phyloP scores from a whole-genome alignment of 1,140 invertebrate species.

The Bombus affinis region DNA sequence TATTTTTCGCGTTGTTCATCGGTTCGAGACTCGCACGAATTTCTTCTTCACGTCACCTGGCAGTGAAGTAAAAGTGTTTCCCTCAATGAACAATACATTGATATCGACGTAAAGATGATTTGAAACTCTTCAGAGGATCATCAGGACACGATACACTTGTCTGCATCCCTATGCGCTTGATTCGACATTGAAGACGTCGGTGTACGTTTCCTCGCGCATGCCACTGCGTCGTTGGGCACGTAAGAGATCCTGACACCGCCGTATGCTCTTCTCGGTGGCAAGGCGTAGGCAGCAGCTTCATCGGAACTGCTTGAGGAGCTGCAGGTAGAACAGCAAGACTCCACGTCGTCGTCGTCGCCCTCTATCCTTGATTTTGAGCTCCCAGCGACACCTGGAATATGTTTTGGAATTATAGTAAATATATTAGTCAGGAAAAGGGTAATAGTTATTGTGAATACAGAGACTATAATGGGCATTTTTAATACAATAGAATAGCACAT shows the following conservation, averaged over 20 bases:
- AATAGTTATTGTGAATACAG: neutral
- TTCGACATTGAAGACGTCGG: conserved; percentile 75
- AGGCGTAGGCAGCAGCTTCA: conserved; percentile 91
- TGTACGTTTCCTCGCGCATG: conserved; percentile 88
- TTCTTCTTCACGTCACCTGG: neutral
- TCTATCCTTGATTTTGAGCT: conserved; percentile 57
- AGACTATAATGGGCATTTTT: too few species aligned
- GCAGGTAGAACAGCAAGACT: conserved; percentile 93
- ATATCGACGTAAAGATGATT: neutral
- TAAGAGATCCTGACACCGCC: conserved; percentile 94
- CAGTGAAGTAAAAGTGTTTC: neutral
- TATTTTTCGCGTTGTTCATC: neutral
- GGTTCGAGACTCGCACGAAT: neutral
- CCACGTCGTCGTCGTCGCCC: conserved; percentile 85
- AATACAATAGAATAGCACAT: too few species aligned
- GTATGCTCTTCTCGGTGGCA: conserved; percentile 91
- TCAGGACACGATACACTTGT: conserved; percentile 80
- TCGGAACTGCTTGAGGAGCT: conserved; percentile 92
- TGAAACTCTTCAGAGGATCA: conserved; percentile 38
- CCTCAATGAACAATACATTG: neutral
- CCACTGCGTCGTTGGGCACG: conserved; percentile 93
- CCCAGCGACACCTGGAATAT: conserved; percentile 41
- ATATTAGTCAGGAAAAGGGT: neutral
- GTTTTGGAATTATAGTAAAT: neutral
- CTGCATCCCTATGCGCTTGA: conserved; percentile 75